These are phyloP conservation scores for Hirundichthys speculiger DNA, from an alignment of 2,113 vertebrate genomes.

Conservation along the genomic window DNA sequence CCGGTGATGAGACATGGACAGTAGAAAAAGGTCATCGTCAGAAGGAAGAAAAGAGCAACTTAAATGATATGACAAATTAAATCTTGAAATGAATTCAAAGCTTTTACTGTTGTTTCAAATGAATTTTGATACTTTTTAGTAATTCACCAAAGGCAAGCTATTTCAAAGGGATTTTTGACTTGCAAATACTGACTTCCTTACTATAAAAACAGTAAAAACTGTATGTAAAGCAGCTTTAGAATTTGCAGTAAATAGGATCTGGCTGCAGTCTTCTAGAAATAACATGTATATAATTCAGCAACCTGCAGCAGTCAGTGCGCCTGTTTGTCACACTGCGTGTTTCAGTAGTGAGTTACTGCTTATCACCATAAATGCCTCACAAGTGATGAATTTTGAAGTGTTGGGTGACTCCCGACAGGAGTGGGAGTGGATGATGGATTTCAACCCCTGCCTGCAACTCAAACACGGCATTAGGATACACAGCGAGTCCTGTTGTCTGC, in stretches of 20 bases:
- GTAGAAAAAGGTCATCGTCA: conserved; percentile 61
- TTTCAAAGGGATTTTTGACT: neutral
- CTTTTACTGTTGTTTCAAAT: conserved; percentile 43
- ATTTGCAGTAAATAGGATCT: too few relatives aligned
- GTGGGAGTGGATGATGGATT: too few relatives aligned
- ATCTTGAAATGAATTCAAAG: conserved; percentile 50
- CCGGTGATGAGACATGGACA: conserved; percentile 48
- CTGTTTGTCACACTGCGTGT: too few relatives aligned
- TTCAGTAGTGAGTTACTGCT: too few relatives aligned
- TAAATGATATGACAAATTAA: conserved; percentile 49
- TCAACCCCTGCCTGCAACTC: too few relatives aligned
- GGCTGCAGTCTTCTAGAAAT: neutral
- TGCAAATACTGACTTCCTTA: neutral
- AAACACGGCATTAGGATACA: too few relatives aligned
- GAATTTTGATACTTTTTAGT: conserved; percentile 24
- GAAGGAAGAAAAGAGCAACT: conserved; percentile 28
- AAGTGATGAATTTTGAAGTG: too few relatives aligned
- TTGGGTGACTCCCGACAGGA: too few relatives aligned
- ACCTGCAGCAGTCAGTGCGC: neutral
- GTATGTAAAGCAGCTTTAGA: neutral
- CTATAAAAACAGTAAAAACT: neutral
- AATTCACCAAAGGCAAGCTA: conserved; percentile 14
- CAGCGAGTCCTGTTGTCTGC: too few relatives aligned
- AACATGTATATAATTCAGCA: neutral
- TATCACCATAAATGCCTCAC: too few relatives aligned